Conservation (phyloP, 2,888 invertebrate genomes). For the Rotaria socialis region DNA sequence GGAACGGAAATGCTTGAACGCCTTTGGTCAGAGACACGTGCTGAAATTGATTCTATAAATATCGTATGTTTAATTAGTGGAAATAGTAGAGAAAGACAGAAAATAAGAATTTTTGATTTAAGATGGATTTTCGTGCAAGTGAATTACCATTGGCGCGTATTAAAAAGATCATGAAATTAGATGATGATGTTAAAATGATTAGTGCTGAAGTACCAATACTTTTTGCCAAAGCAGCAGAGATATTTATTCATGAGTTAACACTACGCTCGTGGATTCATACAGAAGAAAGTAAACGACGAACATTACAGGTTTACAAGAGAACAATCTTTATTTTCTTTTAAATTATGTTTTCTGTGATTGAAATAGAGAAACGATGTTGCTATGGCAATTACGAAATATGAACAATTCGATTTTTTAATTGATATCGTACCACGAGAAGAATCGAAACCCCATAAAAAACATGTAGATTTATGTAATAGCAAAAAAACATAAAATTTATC, state of each 20-base stretch:
- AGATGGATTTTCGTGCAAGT: conserved; percentile 76
- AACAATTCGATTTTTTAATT: conserved; percentile 91
- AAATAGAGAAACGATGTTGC: conserved; percentile 85
- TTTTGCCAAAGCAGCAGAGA: conserved; percentile 95
- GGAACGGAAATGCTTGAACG: conserved; percentile 28
- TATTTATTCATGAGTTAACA: conserved; percentile 93
- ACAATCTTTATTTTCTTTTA: neutral
- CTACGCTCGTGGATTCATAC: conserved; percentile 92
- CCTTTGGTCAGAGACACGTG: neutral
- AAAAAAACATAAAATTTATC: neutral
- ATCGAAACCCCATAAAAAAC: conserved; percentile 44
- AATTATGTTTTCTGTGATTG: neutral
- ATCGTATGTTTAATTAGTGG: neutral
- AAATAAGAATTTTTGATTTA: neutral
- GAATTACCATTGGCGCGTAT: conserved; percentile 89
- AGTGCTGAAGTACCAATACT: conserved; percentile 93
- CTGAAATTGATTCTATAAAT: neutral
- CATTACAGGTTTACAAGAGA: conserved; percentile 63
- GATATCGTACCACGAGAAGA: conserved; percentile 90
- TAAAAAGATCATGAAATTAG: conserved; percentile 98
- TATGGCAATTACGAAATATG: conserved; percentile 82
- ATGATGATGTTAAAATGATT: conserved; percentile 99
- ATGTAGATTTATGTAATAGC: neutral
- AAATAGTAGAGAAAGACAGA: neutral
- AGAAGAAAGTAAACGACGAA: conserved; percentile 89